Conservation (phyloP, 2,797 vertebrate species). For the Tenualosa thibaudeaui region DNA sequence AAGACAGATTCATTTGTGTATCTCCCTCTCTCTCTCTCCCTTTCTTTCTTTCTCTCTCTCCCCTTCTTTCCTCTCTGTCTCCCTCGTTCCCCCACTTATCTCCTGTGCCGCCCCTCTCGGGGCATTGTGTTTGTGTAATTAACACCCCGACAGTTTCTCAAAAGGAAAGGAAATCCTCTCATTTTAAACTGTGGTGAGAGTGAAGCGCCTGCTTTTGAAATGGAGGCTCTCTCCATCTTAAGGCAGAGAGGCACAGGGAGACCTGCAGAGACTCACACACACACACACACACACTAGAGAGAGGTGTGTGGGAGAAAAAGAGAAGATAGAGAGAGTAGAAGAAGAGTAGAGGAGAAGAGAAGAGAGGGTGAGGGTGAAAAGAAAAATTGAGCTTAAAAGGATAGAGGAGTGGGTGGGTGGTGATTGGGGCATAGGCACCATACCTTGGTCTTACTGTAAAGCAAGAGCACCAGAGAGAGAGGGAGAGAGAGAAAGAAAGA, state of each 20-base stretch:
- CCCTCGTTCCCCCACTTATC: not conserved
- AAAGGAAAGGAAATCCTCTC: constrained; percentile 23
- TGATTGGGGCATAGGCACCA: not conserved
- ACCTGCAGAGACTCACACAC: not conserved
- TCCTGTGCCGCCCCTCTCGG: constrained; percentile 14
- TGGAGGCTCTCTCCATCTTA: constrained; percentile 11
- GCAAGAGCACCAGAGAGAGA: too few species aligned
- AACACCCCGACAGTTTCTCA: constrained; percentile 21
- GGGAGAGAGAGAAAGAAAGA: too few species aligned
- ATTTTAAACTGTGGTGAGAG: not conserved
- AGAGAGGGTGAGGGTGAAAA: not conserved
- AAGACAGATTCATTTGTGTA: constrained; percentile 19
- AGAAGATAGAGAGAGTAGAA: not conserved
- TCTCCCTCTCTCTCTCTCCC: not conserved
- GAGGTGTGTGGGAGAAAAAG: not conserved
- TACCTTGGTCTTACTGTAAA: not conserved
- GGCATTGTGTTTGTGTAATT: constrained; percentile 26
- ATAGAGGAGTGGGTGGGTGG: not conserved
- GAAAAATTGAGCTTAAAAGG: constrained; percentile 9
- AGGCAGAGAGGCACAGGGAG: not conserved
- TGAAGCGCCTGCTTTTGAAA: not conserved
- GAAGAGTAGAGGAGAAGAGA: not conserved
- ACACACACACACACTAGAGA: not conserved
- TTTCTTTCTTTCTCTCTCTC: not conserved
- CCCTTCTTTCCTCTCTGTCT: not conserved